Evolutionary conservation across 2,888 invertebrate genomes (phyloP), one percentile per base, ranked within the genome.

Genomic region (Ferrisia virgata): DNA sequence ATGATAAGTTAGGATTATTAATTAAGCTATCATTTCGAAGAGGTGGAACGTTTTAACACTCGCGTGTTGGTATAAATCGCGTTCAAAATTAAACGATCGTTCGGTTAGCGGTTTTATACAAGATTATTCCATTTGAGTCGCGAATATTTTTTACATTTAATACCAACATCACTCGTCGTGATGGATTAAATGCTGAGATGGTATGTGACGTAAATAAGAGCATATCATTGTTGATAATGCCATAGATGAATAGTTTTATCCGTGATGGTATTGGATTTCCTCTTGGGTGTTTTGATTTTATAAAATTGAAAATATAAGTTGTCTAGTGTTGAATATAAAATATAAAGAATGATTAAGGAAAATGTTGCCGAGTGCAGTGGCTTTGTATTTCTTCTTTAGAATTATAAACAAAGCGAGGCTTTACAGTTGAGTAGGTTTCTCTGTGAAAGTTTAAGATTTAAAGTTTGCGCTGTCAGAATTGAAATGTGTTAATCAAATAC

Each of bases 1-100:
- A 76, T 22, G 72, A 76, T 76, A 76, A 76, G 72, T 76, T 76
- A 36, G 72, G 15, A 76, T 76, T 76, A 76, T 76, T 76, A 76
- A 76, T 76, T 76, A 76, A 76, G 72, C 36, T 76, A 76, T 76
- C 72, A 76, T 76, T 36, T 36, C 72, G 72, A 76, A n/a, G 36
- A 76, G 33, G 36, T 76, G 72, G 72, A 76, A 28, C 28, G 72
- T 76, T 76, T 36, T 36, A 76, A 76, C 72, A 22, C 36, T 76
- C 36, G 18, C 53, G 53, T 53, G 8, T 36, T 39, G 11, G 15
- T 25, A 36, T 76, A 76, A 76, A 76, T 76, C 33, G 72, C 72
- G 72, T 76, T 76, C 72, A 36, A 76, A 76, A 76, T 76, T 76
- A 76, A 76, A 76, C 72, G 72, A 76, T 36, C 13, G 28, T 28